These are phyloP conservation scores for Rhea pennata DNA, from an alignment of 2,113 vertebrate species.

Conservation along the genomic window DNA sequence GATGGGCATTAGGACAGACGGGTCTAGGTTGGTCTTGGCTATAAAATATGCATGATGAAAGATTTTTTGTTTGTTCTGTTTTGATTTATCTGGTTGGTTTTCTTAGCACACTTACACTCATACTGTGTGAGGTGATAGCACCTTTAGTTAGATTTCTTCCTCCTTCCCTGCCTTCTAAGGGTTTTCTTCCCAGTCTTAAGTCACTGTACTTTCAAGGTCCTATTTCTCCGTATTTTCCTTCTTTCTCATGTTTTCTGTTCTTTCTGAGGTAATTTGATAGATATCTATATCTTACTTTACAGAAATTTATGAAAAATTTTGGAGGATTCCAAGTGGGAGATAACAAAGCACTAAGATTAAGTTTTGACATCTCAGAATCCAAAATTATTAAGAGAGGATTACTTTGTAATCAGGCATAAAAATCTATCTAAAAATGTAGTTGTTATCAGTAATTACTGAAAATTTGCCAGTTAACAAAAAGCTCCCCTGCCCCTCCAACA, in stretches of 20 bases:
- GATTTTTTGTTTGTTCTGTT: not conserved
- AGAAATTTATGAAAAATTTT: not conserved
- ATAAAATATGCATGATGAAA: not conserved
- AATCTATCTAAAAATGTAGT: not conserved
- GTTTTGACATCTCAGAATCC: not conserved
- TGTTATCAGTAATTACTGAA: not conserved
- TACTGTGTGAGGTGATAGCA: not conserved
- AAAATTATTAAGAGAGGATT: not conserved
- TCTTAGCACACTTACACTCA: not conserved
- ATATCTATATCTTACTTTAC: not conserved
- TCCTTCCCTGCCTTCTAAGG: not conserved
- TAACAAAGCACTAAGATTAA: not conserved
- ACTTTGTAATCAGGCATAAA: not conserved
- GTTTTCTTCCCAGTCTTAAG: not conserved
- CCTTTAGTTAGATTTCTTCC: not conserved
- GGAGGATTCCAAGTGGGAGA: not conserved
- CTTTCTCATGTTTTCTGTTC: not conserved
- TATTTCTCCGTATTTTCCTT: fast-evolving
- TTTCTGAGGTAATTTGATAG: not conserved
- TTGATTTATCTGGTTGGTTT: not conserved
- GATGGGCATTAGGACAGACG: not conserved
- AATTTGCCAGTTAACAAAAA: not conserved
- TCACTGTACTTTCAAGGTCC: not conserved
- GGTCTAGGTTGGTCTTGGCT: not conserved
- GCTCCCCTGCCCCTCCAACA: too few relatives aligned